A percentile compares a stretch with the other conserved stretches of the same genome.
phyloP scores from a whole-genome alignment of 2,113 vertebrate genomes.

The Microcebus lehilahytsara region DNA sequence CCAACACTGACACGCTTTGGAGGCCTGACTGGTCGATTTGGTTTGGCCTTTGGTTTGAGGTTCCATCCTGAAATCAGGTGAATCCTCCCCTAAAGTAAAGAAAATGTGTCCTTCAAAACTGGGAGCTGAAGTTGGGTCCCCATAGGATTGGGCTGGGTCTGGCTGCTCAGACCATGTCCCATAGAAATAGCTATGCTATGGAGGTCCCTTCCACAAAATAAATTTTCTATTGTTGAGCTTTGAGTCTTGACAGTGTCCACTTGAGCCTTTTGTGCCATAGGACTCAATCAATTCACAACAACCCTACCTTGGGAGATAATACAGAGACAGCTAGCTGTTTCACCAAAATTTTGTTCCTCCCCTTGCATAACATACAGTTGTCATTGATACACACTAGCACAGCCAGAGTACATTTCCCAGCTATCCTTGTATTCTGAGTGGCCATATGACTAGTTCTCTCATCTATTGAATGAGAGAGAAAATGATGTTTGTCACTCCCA shows the following conservation, averaged over 20 bases:
- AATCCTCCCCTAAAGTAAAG: background rate
- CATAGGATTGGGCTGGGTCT: background rate
- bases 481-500: background rate
- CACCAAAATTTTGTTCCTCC: background rate
- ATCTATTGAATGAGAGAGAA: background rate
- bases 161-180: background rate
- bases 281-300: background rate
- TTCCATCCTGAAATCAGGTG: background rate
- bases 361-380: background rate
- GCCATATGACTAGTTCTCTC: background rate
- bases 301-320: background rate
- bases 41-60: background rate
- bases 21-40: background rate
- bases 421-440: background rate
- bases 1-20: background rate
- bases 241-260: background rate
- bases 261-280: background rate
- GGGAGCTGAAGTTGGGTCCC: background rate
- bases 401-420: background rate
- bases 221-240: background rate
- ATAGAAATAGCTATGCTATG: background rate
- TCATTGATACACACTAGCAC: background rate
- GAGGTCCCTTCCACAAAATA: background rate
- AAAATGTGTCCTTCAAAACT: conserved; percentile 1
- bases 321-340: background rate